Base-by-base conservation (phyloP, 2,797 vertebrate species). In the Artibeus lituratus region DNA sequence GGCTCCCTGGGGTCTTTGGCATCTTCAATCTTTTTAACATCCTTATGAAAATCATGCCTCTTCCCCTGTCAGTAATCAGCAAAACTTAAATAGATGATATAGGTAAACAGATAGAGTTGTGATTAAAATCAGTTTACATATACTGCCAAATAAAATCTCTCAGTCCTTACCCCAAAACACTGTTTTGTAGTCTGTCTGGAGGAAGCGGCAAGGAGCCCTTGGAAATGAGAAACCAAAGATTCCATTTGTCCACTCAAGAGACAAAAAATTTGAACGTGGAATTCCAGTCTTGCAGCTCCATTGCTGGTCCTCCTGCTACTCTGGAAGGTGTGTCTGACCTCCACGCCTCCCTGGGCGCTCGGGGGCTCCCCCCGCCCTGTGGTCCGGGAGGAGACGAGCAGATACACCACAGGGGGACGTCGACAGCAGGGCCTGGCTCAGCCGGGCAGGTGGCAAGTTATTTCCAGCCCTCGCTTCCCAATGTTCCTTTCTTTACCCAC, bases 351-450 rank as follows among this genome's bases (percentile, higher is more conserved):
- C 37, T 7, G 19, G 47, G 5, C 35, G 44, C 1, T 47, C 29
- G 44, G 26, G 6, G 18, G 37, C 78, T 42, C 26, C 55, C 18
- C n/a, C 12, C 9, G 53, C 24, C 73, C 1, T 2, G 29, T 9
- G 62, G 39, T 73, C 91, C 0, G 1, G 22, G 59, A n/a, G 29
- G n/a, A 32, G 49, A 57, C 15, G n/a, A 42, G 22, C 47, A 44
- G 16, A 19, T 6, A 2, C 39, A 22, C 12, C 1, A 3, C 24
- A 3, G 32, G 12, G 0, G 9, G 7, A 15, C 62, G 24, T 7
- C n/a, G 32, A 69, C 3, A 26, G 1, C 5, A 49, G 42, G 39
- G 22, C 44, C 39, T 88, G 72, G 53, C 51, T 88, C 53, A 51
- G 37, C 73, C 16, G 26, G 26, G 53, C 51, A 1, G 57, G 24